Evolutionary conservation across 2,113 vertebrate species (phyloP), one percentile per base, ranked within the genome.

Genomic region (Triplophysa tibetana): DNA sequence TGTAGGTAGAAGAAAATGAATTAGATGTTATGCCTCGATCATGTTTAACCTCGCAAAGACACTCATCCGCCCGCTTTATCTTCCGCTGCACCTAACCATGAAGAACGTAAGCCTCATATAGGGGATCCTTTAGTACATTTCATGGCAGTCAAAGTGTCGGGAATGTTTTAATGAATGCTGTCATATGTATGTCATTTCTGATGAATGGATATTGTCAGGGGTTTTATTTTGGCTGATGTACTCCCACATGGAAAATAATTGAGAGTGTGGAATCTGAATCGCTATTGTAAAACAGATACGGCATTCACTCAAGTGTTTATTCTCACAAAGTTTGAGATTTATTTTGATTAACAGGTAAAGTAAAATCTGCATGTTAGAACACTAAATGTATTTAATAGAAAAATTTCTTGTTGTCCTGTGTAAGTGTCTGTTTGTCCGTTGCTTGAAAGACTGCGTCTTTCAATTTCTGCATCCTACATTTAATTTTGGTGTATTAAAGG

Each of bases 61-160:
- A 58, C n/a, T 11, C n/a, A 7, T 17, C 4, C 5, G 16, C 73
- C 29, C 86, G 84, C 88, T 89, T 86, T 90, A 87, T 88, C 87
- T 88, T 86, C 89, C 87, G 86, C 88, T 89, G 90, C 89, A 87
- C 85, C 78, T 87, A 89, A 90, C 88, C 88, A 85, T 80, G 81
- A 82, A 75, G 76, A 85, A 85, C 89, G 21, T 12, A 48, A 62
- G 77, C 89, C 88, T 86, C 85, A 52, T 29, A 76, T 1, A 17
- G 43, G 43, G 16, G 16, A 62, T 26, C 58, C 41, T 63, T 48
- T 63, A 75, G 38, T 75, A 48, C 61, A 76, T 76, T 76, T 76
- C 62, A 76, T 76, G 74, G 43, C 74, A 65, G 61, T 76, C 74
- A 76, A 48, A 75, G 50, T 11, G 17, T 52, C 61, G 52, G n/a